phyloP scores from a whole-genome alignment of 2,797 vertebrate genomes.

The Limnodromus scolopaceus region DNA sequence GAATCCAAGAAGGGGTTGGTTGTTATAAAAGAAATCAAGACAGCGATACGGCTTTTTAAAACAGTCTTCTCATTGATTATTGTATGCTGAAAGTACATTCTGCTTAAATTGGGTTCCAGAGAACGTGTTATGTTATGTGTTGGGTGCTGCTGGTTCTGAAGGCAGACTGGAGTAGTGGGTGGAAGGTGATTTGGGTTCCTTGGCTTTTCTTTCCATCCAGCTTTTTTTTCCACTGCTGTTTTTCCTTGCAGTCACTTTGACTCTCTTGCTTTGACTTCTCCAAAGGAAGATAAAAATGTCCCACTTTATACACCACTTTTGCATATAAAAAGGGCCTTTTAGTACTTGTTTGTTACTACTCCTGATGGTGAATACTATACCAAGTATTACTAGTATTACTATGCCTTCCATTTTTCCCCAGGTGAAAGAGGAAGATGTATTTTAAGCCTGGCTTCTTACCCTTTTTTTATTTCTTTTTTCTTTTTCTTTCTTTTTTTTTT shows the following conservation, averaged over 20 bases:
- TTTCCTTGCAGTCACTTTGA: neutral
- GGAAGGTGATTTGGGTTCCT: neutral
- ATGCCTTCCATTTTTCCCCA: neutral
- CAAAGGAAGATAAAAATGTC: neutral
- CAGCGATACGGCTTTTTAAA: neutral
- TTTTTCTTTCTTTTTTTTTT: neutral
- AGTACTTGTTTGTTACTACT: neutral
- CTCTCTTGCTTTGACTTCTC: neutral
- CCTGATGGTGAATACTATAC: neutral
- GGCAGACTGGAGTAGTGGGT: neutral
- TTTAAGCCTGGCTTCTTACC: neutral
- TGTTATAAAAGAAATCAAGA: fast-evolving
- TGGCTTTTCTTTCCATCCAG: neutral
- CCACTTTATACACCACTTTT: neutral
- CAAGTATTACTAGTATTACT: neutral
- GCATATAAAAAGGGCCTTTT: neutral
- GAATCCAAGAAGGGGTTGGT: neutral
- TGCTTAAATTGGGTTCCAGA: neutral
- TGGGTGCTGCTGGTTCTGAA: neutral
- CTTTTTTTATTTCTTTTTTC: neutral
- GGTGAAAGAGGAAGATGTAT: neutral
- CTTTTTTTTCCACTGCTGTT: neutral
- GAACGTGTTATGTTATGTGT: fast-evolving
- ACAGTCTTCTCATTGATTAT: neutral
- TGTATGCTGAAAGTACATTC: neutral